Conservation (phyloP, 2,888 invertebrate species). For the Parnassius glacialis region DNA sequence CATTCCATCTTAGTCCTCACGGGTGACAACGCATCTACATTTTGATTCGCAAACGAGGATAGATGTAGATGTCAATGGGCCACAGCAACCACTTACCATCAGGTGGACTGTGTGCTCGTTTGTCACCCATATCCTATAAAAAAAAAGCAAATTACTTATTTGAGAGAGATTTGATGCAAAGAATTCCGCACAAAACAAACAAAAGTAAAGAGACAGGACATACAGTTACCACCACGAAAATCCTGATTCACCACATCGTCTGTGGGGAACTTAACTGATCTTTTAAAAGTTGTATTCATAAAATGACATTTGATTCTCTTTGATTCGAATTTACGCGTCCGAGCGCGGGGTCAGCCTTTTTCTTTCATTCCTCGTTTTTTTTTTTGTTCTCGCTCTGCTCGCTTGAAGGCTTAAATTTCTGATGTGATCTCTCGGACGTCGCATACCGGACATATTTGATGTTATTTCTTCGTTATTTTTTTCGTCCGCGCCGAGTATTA, state of each 20-base stretch:
- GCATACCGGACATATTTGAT: constrained; percentile 79
- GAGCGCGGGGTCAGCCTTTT: constrained; percentile 54
- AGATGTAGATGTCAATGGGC: too few species aligned
- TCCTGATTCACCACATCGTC: constrained; percentile 1
- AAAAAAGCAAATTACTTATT: too few species aligned
- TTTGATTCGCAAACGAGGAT: too few species aligned
- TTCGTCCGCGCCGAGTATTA: constrained; percentile 37
- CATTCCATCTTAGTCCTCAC: too few species aligned
- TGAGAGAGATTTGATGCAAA: too few species aligned
- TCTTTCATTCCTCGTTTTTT: constrained; percentile 48
- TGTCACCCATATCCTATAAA: too few species aligned
- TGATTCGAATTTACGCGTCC: constrained; percentile 77
- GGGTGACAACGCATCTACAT: too few species aligned
- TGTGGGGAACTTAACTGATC: constrained; percentile 18
- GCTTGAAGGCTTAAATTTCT: constrained; percentile 73
- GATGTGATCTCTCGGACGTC: constrained; percentile 74
- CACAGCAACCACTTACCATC: too few species aligned
- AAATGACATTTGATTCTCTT: constrained; percentile 75
- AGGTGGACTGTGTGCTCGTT: too few species aligned
- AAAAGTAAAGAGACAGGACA: not conserved
- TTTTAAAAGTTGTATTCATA: constrained; percentile 46
- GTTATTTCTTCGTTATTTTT: constrained; percentile 54
- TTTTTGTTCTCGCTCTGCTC: constrained; percentile 50
- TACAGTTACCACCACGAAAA: constrained; percentile 6
- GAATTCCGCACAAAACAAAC: too few species aligned